Evolutionary conservation across 2,888 invertebrate genomes (phyloP), one percentile per base, ranked within the genome.

Genomic region (Morpho achilles): DNA sequence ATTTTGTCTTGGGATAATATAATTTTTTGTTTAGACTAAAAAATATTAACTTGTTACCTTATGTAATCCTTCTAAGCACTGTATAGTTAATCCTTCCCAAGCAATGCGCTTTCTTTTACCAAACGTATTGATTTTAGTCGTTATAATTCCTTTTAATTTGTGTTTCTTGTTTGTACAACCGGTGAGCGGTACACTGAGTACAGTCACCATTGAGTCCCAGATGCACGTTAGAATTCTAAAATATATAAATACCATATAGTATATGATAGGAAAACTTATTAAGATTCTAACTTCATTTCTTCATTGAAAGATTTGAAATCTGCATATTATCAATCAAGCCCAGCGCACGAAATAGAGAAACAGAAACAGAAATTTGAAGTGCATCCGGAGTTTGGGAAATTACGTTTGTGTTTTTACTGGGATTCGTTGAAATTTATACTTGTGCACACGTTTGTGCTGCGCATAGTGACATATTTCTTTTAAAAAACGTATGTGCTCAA

Each of bases 141-240:
- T 92, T 56, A 95, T 92, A 51, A 95, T 84, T 6, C 90, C 86
- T 41, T 84, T 84, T 2, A 83, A 78, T 73, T 82, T 89, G 56
- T 85, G 82, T 62, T 83, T 87, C 42, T 74, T 82, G 52, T 83
- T 84, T 45, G 79, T 79, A 60, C 81, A 82, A 7, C 87, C 94
- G 1, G 93, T 94, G 56, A 97, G 82, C 0, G 96, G 95, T 0
- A 95, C 94, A 50, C 97, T 96, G 10, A 98, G 85, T 0, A 98
- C 96, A 10, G 95, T 95, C 61, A 98, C 94, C 92, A 98, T 95
- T 0, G 96, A 96, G 45, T 96, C 95, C 98, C 98, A 98, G 73
- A 97, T 97, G 70, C 96, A 96, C 0, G 97, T 97, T 53, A 98
- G 81, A 43, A 98, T 94, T 59, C 96, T 91, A 66, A 39, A 78